These are phyloP conservation scores for Phrynocephalus versicolor DNA, from an alignment of 2,113 vertebrate genomes.

Conservation along the genomic window DNA sequence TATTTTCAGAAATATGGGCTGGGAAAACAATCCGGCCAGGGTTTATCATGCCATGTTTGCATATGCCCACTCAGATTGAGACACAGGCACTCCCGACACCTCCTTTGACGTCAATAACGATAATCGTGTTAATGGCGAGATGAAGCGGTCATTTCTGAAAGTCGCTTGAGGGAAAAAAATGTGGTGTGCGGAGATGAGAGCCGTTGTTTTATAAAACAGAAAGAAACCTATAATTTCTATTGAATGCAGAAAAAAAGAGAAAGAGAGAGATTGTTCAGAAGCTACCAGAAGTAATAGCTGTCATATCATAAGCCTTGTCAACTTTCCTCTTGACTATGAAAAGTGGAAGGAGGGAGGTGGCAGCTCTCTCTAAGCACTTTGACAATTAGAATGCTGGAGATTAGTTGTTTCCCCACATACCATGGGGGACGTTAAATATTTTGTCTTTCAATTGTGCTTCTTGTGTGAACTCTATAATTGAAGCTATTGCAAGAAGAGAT, in stretches of 20 bases:
- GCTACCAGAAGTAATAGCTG: constrained; percentile 66
- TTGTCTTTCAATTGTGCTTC: constrained; percentile 36
- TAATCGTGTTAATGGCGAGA: constrained; percentile 65
- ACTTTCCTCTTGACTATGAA: constrained; percentile 57
- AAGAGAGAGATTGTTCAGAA: constrained; percentile 73
- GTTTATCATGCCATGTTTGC: constrained; percentile 41
- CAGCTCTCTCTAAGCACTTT: constrained; percentile 42
- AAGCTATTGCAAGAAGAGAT: accelerated
- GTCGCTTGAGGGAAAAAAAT: constrained; percentile 37
- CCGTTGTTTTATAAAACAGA: constrained; percentile 68
- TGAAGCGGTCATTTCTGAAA: constrained; percentile 30
- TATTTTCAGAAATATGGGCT: neutral
- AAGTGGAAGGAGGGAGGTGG: constrained; percentile 36
- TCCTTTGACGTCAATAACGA: constrained; percentile 50
- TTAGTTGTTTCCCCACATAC: neutral
- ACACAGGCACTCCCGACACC: constrained; percentile 8
- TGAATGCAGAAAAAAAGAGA: constrained; percentile 67
- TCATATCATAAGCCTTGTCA: constrained; percentile 65
- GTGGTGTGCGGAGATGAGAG: constrained; percentile 33
- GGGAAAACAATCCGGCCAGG: constrained; percentile 22
- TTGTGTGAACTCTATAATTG: neutral
- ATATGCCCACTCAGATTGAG: constrained; percentile 37
- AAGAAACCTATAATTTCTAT: constrained; percentile 73
- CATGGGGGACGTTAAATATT: constrained; percentile 37
- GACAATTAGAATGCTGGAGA: constrained; percentile 60